Conservation (phyloP, 2,113 vertebrate genomes). For the Anoplopoma fimbria region DNA sequence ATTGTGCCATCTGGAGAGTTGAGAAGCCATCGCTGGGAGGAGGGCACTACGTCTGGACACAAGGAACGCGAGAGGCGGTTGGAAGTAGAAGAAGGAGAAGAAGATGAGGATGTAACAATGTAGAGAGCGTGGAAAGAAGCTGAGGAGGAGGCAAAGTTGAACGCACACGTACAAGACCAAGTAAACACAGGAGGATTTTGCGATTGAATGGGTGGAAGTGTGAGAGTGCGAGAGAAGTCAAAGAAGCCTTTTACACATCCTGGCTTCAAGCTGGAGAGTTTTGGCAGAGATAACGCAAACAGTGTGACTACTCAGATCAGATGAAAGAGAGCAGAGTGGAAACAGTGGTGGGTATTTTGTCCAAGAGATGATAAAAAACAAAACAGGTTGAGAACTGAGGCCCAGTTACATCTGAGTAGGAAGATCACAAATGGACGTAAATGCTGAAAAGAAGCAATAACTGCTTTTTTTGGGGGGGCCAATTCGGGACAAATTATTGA, state of each 20-base stretch:
- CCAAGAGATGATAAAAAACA: slow-evolving; percentile 24
- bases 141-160: slow-evolving; percentile 37
- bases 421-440: background rate
- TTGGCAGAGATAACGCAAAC: slow-evolving; percentile 66
- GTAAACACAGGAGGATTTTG: slow-evolving; percentile 46
- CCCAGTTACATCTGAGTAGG: slow-evolving; percentile 19
- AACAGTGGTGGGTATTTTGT: slow-evolving; percentile 59
- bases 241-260: slow-evolving; percentile 46
- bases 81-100: slow-evolving; percentile 21
- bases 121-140: slow-evolving; percentile 8
- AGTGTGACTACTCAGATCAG: slow-evolving; percentile 45
- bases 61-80: slow-evolving; percentile 15
- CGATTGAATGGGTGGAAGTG: slow-evolving; percentile 38
- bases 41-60: slow-evolving; percentile 53
- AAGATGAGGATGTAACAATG: slow-evolving; percentile 23
- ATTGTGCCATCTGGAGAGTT: slow-evolving; percentile 72
- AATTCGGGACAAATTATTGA: background rate
- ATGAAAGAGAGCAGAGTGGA: slow-evolving; percentile 48
- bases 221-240: slow-evolving; percentile 43
- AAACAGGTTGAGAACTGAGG: slow-evolving; percentile 15
- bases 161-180: slow-evolving; percentile 2
- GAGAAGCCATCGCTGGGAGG: slow-evolving; percentile 48
- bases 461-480: background rate
- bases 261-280: slow-evolving; percentile 44
- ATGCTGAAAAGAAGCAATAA: background rate